Base-by-base conservation (phyloP, 2,888 invertebrate genomes). In the Eupithecia subfuscata region DNA sequence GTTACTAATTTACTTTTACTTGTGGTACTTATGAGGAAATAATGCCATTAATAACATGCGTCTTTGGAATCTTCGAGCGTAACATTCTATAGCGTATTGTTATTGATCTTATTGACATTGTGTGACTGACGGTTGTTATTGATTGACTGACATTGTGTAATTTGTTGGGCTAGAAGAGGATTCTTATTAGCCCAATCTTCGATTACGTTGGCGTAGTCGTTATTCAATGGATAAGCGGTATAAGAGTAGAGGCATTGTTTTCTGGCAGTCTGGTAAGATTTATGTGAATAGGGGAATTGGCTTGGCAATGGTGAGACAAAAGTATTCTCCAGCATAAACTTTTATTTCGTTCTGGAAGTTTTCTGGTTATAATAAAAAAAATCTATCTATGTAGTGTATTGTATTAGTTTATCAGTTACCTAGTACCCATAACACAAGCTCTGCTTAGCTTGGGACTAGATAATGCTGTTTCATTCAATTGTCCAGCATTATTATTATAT, bases 141-240 rank as follows among this genome's bases (percentile, higher is more conserved):
- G 74, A 76, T 74, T 76, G 68, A 22, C 52, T 52, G 71, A 69
- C 73, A 68, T 74, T 74, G 73, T 71, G 69, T 75, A 22, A 71
- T 69, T 69, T 74, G 69, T 45, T 69, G 43, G 64, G 40, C 70
- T 52, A 22, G 52, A 67, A 68, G 43, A 25, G 64, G 37, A 22
- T 60, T 64, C n/a, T 18, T 68, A 37, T 73, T 70, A 56, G 56
- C 16, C 34, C 63, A 48, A 40, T 63, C 45, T 73, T 70, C 40
- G 18, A 43, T 60, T 68, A 71, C 56, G 73, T 69, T 45, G 45
- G 45, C 69, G 63, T 45, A 40, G 40, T 63, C 45, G 8, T 25
- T 34, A 64, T 45, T 48, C 45, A n/a, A 64, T 45, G 30, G 64
- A 34, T 37, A 56, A 63, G 34, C 34, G 16, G 12, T 18, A 60